Base-by-base conservation (phyloP, 2,888 invertebrate species). In the Mayetiola destructor region DNA sequence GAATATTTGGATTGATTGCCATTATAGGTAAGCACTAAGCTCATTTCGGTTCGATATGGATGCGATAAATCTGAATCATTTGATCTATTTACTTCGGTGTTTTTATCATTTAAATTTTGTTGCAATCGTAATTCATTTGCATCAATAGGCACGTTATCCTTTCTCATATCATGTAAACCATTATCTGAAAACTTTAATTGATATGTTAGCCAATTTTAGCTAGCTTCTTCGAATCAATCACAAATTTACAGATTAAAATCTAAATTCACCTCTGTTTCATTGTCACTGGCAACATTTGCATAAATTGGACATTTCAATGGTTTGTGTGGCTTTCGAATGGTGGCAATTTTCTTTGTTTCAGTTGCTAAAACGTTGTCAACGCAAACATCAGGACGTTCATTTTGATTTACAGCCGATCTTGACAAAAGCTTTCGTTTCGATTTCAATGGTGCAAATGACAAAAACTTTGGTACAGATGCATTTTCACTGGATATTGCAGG, bases 41-140 rank as follows among this genome's bases (percentile, higher is more conserved):
- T 73, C 68, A 73, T 69, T 66, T 73, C 73, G 4, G 73, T 72
- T 40, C 72, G 69, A 62, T 68, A 72, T 5, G 72, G 73, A 57
- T 72, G 72, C 18, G 37, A 48, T 36, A 55, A 37, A 39, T 56
- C 56, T 2, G 48, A 23, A n/a, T 48, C 48, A 27, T 14, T n/a
- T n/a, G n/a, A n/a, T n/a, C n/a, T n/a, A n/a, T n/a, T n/a, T n/a
- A n/a, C n/a, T n/a, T n/a, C n/a, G n/a, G n/a, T n/a, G n/a, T n/a
- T n/a, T n/a, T n/a, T n/a, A n/a, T n/a, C n/a, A n/a, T n/a, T n/a
- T n/a, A n/a, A n/a, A n/a, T n/a, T n/a, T n/a, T n/a, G n/a, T n/a
- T n/a, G n/a, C n/a, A n/a, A n/a, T n/a, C n/a, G n/a, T n/a, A n/a
- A n/a, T n/a, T n/a, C n/a, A n/a, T n/a, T n/a, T n/a, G n/a, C n/a